Base-by-base conservation (phyloP, 2,113 vertebrate genomes). In the Calidris pygmaea region DNA sequence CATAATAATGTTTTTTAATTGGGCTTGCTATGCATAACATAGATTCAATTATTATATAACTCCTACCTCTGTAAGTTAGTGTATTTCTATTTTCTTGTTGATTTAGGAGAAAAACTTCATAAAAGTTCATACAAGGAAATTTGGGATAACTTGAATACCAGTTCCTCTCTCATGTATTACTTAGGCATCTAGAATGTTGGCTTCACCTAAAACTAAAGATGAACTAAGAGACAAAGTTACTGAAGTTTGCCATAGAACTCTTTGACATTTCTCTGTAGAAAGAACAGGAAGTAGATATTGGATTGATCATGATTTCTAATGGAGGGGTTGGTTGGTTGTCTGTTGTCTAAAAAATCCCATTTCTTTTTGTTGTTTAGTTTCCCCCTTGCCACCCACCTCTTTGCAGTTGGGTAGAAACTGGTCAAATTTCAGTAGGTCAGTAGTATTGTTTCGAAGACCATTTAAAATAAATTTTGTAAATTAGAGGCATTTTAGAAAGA, bases 301-400 rank as follows among this genome's bases (percentile, higher is more conserved):
- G 18, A n/a, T 10, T 67, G 15, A 4, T 63, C 29, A 60, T 16
- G 2, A n/a, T 62, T 81, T 84, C 22, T 67, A 41, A 70, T 2
- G 7, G 9, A 76, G 24, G 79, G 14, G 4, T 20, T 30, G 0
- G 2, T 56, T 47, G 9, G 5, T 68, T 83, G 14, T 32, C 32
- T 76, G 21, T 50, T 75, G 1, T 35, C 10, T 77, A 60, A 87
- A 91, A 63, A 34, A 67, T 22, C 1, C 2, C 3, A 14, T 32
- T 48, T 23, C 1, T 58, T 74, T 74, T 53, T 70, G 3, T 29
- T 47, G 2, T 48, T 77, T 66, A 21, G 3, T 87, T 94, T 56
- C 4, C 3, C 8, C 41, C 12, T 63, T 1, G 0, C 9, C 3
- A 2, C 8, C 2, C 18, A 48, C 6, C 5, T 74, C 0, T 3